Evolutionary conservation across 2,888 invertebrate genomes (phyloP).

Genomic region (Andrena bicolor): DNA sequence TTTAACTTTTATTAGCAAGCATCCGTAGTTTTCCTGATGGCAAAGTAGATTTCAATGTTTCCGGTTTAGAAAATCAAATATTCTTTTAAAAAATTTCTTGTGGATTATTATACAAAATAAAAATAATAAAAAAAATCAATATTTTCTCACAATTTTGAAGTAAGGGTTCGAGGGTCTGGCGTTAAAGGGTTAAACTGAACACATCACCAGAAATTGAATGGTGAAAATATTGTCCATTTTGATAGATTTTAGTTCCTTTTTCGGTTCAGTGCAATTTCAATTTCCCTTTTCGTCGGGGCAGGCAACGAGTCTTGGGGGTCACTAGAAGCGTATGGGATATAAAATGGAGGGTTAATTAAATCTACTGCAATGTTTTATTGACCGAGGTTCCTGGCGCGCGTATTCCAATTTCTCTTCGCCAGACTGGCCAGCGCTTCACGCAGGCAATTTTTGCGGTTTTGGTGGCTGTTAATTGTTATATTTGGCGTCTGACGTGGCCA

Average conservation of each 20-base stretch:
- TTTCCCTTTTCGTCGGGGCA: not conserved
- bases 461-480: slow-evolving; percentile 4
- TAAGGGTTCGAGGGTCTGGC: too few relatives aligned
- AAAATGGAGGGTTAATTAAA: slow-evolving; percentile 7
- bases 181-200: too few relatives aligned
- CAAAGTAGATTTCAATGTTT: too few relatives aligned
- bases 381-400: not conserved
- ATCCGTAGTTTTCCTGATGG: too few relatives aligned
- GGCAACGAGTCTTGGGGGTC: too few relatives aligned
- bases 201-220: not conserved
- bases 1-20: too few relatives aligned
- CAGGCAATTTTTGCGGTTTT: not conserved
- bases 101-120: too few relatives aligned
- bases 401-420: slow-evolving; percentile 12
- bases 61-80: too few relatives aligned
- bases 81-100: too few relatives aligned
- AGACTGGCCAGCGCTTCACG: not conserved
- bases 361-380: slow-evolving; percentile 19
- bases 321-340: too few relatives aligned
- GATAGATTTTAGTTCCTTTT: not conserved
- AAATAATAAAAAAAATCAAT: too few relatives aligned
- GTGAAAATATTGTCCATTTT: not conserved
- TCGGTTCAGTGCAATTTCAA: not conserved
- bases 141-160: too few relatives aligned
- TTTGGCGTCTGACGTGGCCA: not conserved